A percentile compares a stretch with the other conserved stretches of the same genome.
Conservation (phyloP, 1,140 invertebrate genomes). For the Aleiodes sp. region DNA sequence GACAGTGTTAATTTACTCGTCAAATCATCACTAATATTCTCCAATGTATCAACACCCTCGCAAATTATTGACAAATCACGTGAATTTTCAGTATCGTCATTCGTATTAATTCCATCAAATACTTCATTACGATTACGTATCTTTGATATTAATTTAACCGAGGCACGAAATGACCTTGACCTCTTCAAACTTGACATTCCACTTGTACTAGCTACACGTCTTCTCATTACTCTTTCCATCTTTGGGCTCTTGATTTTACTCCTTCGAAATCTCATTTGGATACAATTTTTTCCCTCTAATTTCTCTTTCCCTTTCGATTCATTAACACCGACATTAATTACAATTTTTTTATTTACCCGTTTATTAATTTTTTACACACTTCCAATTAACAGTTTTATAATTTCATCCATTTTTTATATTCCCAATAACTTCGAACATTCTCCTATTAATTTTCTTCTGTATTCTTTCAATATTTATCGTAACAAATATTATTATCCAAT, state of each 20-base stretch:
- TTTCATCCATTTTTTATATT: too few relatives aligned
- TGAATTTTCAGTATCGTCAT: constrained; percentile 21
- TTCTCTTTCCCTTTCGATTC: not conserved
- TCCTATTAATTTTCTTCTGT: not conserved
- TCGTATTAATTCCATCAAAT: constrained; percentile 32
- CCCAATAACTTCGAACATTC: too few relatives aligned
- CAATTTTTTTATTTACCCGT: not conserved
- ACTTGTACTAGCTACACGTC: constrained; percentile 38
- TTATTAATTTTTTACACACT: not conserved
- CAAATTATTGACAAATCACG: constrained; percentile 7
- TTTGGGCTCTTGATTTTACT: constrained; percentile 46
- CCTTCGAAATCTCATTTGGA: constrained; percentile 61
- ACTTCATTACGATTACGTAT: constrained; percentile 51
- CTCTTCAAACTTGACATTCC: constrained; percentile 66
- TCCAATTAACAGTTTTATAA: too few relatives aligned
- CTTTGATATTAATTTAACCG: constrained; percentile 71
- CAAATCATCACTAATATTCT: constrained; percentile 2
- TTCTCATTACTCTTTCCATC: constrained; percentile 53
- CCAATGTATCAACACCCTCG: not conserved
- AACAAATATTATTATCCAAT: not conserved
- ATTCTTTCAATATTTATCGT: not conserved
- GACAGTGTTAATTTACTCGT: not conserved
- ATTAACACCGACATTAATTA: not conserved
- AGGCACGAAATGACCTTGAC: constrained; percentile 77
- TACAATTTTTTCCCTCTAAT: not conserved